Base-by-base conservation (phyloP, 2,888 invertebrate species). In the Dryocosmus kuriphilus region DNA sequence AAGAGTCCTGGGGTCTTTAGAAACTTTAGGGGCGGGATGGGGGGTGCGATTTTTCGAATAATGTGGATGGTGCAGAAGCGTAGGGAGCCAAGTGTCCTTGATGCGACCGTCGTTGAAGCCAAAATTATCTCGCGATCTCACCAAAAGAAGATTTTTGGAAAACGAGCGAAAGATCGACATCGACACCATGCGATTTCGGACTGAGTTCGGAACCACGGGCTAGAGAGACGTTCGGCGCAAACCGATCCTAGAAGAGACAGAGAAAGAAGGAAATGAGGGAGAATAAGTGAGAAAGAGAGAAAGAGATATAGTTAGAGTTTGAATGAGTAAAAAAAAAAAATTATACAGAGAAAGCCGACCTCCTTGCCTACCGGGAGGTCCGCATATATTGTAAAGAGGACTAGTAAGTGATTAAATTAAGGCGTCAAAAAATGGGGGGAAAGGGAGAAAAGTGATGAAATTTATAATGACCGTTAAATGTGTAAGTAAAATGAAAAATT, bases 51-150 rank as follows among this genome's bases (percentile, higher is more conserved):
- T 84, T 84, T 85, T 85, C 81, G 84, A 84, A 82, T 85, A 85
- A 84, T 84, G 87, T 88, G 89, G 88, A 90, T 88, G 90, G 88
- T 90, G 88, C 89, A 89, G 88, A 89, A 90, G 88, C 90, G 90
- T 90, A 89, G 90, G 91, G 91, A 91, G 91, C 90, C 90, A 91
- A 91, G 91, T 91, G 91, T 91, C 91, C 91, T 91, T 91, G 90
- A 90, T 91, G 91, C 91, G 91, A 90, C 91, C 91, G 91, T 90
- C 91, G 91, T 91, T 91, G 88, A 89, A 90, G 90, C 91, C 91
- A 90, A 89, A 89, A 90, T 71, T 51, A 90, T 90, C 90, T 90
- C 90, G 88, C 90, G 91, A 90, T 91, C 90, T 91, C 90, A 90
- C 85, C 84, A 83, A 81, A 83, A 81, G 79, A 84, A 77, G 82